phyloP scores from a whole-genome alignment of 2,888 invertebrate genomes.

The Sesia bembeciformis region DNA sequence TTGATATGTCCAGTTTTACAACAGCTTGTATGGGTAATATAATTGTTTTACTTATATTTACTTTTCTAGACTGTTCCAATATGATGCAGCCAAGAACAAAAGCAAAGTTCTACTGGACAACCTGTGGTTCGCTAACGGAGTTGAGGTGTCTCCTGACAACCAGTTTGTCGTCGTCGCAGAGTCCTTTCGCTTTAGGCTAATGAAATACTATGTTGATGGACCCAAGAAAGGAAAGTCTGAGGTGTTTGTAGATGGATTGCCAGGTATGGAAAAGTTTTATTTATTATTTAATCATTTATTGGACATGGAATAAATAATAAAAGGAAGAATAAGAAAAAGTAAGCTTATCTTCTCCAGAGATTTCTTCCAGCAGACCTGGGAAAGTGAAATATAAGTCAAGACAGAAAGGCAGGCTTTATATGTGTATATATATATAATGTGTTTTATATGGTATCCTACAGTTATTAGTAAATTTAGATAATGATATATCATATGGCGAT shows the following conservation, averaged over 20 bases:
- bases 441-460: too few species aligned
- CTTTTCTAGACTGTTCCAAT: conserved; percentile 81
- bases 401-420: too few species aligned
- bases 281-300: not conserved
- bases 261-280: conserved; percentile 64
- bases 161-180: conserved; percentile 88
- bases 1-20: too few species aligned
- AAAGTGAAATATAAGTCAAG: too few species aligned
- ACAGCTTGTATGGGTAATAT: too few species aligned
- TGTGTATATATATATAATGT: too few species aligned
- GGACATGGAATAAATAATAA: not conserved
- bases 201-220: conserved; percentile 87
- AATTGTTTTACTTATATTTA: not conserved
- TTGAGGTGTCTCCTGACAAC: conserved; percentile 86
- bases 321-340: too few species aligned
- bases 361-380: too few species aligned
- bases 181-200: conserved; percentile 77
- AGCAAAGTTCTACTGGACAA: conserved; percentile 84
- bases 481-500: too few species aligned
- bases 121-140: conserved; percentile 91
- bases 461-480: too few species aligned
- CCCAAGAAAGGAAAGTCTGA: conserved; percentile 85
- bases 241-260: conserved; percentile 86
- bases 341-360: too few species aligned
- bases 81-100: conserved; percentile 83